Base-by-base conservation (phyloP, 2,113 vertebrate species). In the Otus sunia region DNA sequence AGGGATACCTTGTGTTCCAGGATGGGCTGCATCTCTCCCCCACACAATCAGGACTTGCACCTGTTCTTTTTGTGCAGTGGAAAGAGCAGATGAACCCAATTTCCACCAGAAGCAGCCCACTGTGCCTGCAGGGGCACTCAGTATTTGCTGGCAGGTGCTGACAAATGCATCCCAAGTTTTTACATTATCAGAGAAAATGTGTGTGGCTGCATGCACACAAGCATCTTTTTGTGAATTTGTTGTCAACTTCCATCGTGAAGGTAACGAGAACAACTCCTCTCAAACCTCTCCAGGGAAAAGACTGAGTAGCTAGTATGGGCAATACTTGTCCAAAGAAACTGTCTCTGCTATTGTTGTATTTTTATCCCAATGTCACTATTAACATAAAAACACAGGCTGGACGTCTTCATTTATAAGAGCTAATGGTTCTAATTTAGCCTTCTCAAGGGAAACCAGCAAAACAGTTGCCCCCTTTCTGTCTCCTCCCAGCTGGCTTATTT, bases 131-230 rank as follows among this genome's bases (percentile, higher is more conserved):
- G 8, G 16, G 18, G 20, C 14, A 22, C 55, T 64, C 9, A 18
- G 10, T 59, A 52, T 73, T 85, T 84, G 15, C 11, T 80, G 36
- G 36, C 0, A 0, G 17, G 10, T 68, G n/a, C 25, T 89, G 64
- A 95, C 39, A 78, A 73, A 89, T 21, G 20, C 30, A 59, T 43
- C 59, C 34, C 14, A 23, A 21, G 29, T 73, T 43, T 73, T 60
- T 45, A 45, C 30, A 9, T 66, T 36, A 52, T 72, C 47, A 83
- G 67, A 68, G 43, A n/a, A 79, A 86, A 73, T 1, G 5, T 1
- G 1, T 2, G 14, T 41, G 34, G 34, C 12, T 66, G 36, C 50
- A 66, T 4, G 23, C 39, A 84, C 0, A 0, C 8, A 55, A 27
- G 18, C 34, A 17, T 41, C 67, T 66, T 43, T 43, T 37, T 41